These are phyloP conservation scores for Turdus rufiventris DNA, from an alignment of 2,113 vertebrate species.

Conservation along the genomic window DNA sequence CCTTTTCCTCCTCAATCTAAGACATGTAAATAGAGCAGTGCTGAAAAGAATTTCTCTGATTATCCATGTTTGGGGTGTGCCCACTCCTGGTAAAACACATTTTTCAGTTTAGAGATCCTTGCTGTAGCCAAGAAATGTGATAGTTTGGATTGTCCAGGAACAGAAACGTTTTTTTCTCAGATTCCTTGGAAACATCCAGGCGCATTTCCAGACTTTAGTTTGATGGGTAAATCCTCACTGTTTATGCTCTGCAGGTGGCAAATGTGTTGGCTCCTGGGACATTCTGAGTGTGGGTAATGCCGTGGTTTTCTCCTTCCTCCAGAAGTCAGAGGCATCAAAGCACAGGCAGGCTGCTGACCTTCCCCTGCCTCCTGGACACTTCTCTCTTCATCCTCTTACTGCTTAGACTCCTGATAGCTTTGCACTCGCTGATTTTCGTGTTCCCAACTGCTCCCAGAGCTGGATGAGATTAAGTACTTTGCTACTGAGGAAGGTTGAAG, in stretches of 20 bases:
- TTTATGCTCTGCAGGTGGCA: background rate
- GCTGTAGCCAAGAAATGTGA: background rate
- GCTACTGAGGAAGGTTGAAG: background rate
- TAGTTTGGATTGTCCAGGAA: conserved; percentile 38
- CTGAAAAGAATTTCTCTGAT: conserved; percentile 1
- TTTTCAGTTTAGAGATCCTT: background rate
- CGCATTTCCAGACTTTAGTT: background rate
- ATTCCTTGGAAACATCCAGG: conserved; percentile 41
- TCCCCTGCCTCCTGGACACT: background rate
- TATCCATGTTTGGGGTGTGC: background rate
- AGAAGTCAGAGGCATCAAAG: background rate
- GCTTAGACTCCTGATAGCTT: background rate
- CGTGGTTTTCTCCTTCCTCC: background rate
- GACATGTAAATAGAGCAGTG: background rate
- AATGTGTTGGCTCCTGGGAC: background rate
- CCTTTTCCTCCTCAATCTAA: background rate
- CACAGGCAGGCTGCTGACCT: background rate
- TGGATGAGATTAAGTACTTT: background rate
- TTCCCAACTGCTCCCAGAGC: background rate
- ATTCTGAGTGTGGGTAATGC: background rate
- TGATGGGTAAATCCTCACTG: background rate
- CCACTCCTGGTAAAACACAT: background rate
- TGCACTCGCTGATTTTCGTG: background rate
- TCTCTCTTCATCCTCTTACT: background rate
- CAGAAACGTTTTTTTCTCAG: background rate